Evolutionary conservation across 2,113 vertebrate species (phyloP), one percentile per base, ranked within the genome.

Genomic region (Struthio camelus): DNA sequence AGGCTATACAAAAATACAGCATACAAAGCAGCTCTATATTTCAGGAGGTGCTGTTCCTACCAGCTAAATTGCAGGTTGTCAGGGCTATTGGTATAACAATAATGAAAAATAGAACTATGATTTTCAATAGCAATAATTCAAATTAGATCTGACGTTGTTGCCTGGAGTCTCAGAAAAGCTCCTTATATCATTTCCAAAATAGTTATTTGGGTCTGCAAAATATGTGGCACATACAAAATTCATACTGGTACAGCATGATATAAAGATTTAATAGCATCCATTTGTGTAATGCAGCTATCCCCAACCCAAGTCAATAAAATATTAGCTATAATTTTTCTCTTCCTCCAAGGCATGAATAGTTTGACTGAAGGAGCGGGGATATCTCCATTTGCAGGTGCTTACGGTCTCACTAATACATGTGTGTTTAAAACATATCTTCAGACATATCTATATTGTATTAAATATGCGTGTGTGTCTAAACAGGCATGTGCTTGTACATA

Each of bases 91-190:
- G 66, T 86, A 83, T 89, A 94, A 94, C 72, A 91, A 73, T 78
- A 92, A 92, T 36, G 90, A 91, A 96, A 96, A 97, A 96, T 90
- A 97, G 96, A 96, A 88, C 75, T 38, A 54, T 86, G 85, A 69
- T 81, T 95, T 96, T 94, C 88, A 91, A 82, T 61, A 96, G 88
- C 83, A 85, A 40, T 96, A 75, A 94, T 97, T 96, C 95, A 97
- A 97, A 98, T 96, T 94, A 93, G 69, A 96, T 89, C 77, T 95
- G 83, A 77, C 92, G 97, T 79, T 79, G 92, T 89, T 95, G 92
- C 90, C 90, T 78, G 87, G 59, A 84, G 90, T 94, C 56, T 91
- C 78, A 66, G 56, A 36, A 96, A 94, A 97, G 36, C 83, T 90
- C 66, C 56, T 85, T 81, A 66, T 40, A 50, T 80, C 20, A 92